These are phyloP conservation scores for Thunnus maccoyii DNA, from an alignment of 2,113 vertebrate genomes.

Conservation along the genomic window DNA sequence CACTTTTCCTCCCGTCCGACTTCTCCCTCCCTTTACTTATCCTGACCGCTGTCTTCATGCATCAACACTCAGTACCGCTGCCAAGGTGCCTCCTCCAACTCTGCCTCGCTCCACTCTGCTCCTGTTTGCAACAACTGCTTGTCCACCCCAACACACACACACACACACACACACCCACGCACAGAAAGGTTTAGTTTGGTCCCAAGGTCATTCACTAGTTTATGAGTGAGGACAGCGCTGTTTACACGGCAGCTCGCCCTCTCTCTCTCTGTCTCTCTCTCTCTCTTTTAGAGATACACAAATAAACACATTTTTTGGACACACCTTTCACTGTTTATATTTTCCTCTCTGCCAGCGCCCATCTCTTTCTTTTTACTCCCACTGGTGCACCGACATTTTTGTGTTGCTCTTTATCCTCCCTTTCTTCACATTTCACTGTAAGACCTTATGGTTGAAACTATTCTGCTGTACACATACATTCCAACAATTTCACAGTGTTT, in stretches of 20 bases:
- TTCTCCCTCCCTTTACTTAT: constrained; percentile 10
- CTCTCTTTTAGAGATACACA: neutral
- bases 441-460: neutral
- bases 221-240: constrained; percentile 22
- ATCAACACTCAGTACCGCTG: constrained; percentile 14
- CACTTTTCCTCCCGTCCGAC: neutral
- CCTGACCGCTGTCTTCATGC: constrained; percentile 24
- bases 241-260: constrained; percentile 5
- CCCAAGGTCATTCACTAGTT: constrained; percentile 34
- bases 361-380: neutral
- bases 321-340: constrained; percentile 1
- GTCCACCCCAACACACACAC: neutral
- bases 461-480: neutral
- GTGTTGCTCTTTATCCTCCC: neutral
- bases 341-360: neutral
- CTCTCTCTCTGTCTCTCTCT: neutral
- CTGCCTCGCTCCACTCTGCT: neutral
- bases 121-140: constrained; percentile 23
- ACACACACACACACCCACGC: neutral
- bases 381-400: neutral
- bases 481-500: neutral
- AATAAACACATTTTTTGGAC: constrained; percentile 8
- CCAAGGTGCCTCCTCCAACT: constrained; percentile 31
- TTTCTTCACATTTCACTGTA: neutral
- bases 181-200: constrained; percentile 6